Evolutionary conservation across 2,888 invertebrate genomes (phyloP), one percentile per base, ranked within the genome.

Genomic region (Tiphia femorata): DNA sequence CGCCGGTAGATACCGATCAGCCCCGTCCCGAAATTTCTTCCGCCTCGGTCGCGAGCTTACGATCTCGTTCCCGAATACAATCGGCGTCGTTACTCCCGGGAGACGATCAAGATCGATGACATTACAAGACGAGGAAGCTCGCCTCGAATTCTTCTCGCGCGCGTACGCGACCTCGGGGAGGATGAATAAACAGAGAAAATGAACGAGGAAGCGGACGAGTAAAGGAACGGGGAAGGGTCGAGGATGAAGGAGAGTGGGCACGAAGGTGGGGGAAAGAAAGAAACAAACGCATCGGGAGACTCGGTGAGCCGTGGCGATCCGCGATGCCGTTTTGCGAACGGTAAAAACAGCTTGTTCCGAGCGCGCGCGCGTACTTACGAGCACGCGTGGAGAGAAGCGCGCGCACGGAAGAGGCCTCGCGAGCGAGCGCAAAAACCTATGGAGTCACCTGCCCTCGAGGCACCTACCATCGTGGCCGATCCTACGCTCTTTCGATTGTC

Each of bases 11-110:
- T 62, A 58, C 59, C 17, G 47, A 52, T 53, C 33, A n/a, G n/a
- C n/a, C n/a, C n/a, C 21, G 60, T 62, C 46, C 55, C 51, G 43
- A 55, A 65, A n/a, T n/a, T n/a, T n/a, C n/a, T 65, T 61, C 56
- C 40, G 55, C 53, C 38, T 38, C 50, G 44, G 52, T 50, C 46
- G 43, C 38, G 29, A 29, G 33, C n/a, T 19, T 37, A n/a, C n/a
- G 3, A 27, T n/a, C 25, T 50, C 37, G 17, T 19, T 40, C 37
- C 14, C 21, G 44, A 50, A 54, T 43, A 59, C 64, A 56, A 64
- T 64, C 46, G 62, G 38, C 53, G 53, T 56, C 54, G 56, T 51
- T 64, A 57, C 56, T 42, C 33, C 33, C 35, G 8, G 19, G 20
- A 38, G 35, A 38, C 23, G 17, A 56, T 48, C 29, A 58, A 53